These are phyloP conservation scores for Pteruthius melanotis DNA, from an alignment of 2,113 vertebrate genomes.

Conservation along the genomic window DNA sequence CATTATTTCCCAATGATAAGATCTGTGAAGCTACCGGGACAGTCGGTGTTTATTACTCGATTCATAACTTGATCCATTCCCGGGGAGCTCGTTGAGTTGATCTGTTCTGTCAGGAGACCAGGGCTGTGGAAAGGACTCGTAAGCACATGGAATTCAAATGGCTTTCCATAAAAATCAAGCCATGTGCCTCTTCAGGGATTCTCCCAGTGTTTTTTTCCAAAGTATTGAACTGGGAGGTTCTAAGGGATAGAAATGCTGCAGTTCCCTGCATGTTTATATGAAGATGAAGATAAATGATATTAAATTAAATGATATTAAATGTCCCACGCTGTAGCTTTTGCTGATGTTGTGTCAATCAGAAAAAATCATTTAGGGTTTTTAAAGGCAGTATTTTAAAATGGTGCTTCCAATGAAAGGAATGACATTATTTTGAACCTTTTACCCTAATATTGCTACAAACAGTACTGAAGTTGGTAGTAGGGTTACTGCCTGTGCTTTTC, in stretches of 20 bases:
- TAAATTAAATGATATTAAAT: neutral
- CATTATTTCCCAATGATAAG: conserved; percentile 32
- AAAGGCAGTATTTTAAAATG: neutral
- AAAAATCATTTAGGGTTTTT: neutral
- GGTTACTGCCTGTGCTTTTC: neutral
- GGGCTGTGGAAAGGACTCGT: neutral
- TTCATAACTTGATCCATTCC: neutral
- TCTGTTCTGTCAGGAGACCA: neutral
- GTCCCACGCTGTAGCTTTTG: neutral
- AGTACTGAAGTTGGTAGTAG: neutral
- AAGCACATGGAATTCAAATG: neutral
- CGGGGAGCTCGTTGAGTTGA: neutral
- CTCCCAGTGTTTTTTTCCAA: neutral
- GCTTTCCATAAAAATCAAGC: neutral
- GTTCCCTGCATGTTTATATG: neutral
- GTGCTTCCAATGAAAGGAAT: neutral
- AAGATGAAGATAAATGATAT: neutral
- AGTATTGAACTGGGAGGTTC: neutral
- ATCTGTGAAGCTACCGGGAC: conserved; percentile 15
- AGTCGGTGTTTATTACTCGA: conserved; percentile 5
- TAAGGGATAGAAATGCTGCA: neutral
- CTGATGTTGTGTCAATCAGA: neutral
- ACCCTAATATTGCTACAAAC: neutral
- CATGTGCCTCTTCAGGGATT: neutral
- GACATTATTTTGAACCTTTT: neutral